Percentiles rank a stretch among this genome's conserved stretches.
phyloP scores from a whole-genome alignment of 2,797 vertebrate genomes.

The Chromobotia macracanthus region DNA sequence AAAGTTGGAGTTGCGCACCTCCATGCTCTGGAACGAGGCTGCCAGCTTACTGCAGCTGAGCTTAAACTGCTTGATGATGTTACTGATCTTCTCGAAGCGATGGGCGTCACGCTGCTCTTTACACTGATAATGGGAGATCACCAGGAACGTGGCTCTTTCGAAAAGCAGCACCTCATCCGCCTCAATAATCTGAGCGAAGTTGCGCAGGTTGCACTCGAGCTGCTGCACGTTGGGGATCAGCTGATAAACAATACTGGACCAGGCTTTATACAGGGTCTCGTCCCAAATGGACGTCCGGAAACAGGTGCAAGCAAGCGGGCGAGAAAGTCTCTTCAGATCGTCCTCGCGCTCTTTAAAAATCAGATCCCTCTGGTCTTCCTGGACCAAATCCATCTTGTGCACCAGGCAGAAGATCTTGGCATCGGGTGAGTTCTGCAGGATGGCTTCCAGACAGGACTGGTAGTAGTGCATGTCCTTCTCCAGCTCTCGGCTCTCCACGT shows the following conservation, averaged over 20 bases:
- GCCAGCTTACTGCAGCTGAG: conserved; percentile 98
- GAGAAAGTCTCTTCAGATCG: conserved; percentile 91
- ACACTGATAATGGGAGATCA: conserved; percentile 98
- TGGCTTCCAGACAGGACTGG: conserved; percentile 97
- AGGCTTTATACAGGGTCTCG: conserved; percentile 98
- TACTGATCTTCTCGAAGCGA: conserved; percentile 98
- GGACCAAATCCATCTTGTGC: conserved; percentile 99
- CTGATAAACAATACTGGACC: conserved; percentile 99
- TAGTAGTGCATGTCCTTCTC: conserved; percentile 99
- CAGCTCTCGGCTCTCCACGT: conserved; percentile 96
- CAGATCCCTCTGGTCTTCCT: conserved; percentile 97
- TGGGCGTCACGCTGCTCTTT: conserved; percentile 97
- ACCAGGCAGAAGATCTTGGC: conserved; percentile 98
- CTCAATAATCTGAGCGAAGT: conserved; percentile 98
- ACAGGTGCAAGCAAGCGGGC: conserved; percentile 94
- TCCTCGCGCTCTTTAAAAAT: conserved; percentile 98
- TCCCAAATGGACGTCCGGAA: conserved; percentile 99
- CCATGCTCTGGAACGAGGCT: conserved; percentile 99
- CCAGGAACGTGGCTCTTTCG: conserved; percentile 97
- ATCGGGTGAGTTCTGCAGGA: conserved; percentile 96
- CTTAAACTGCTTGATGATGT: conserved; percentile 99
- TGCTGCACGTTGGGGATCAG: conserved; percentile 98
- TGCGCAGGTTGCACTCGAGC: conserved; percentile 95
- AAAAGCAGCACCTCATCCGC: conserved; percentile 98
- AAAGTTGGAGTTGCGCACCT: conserved; percentile 99